A percentile compares a stretch with the other conserved stretches of the same genome.
Evolutionary conservation across 2,888 invertebrate genomes (phyloP).

Genomic region (Smittia aterrima): DNA sequence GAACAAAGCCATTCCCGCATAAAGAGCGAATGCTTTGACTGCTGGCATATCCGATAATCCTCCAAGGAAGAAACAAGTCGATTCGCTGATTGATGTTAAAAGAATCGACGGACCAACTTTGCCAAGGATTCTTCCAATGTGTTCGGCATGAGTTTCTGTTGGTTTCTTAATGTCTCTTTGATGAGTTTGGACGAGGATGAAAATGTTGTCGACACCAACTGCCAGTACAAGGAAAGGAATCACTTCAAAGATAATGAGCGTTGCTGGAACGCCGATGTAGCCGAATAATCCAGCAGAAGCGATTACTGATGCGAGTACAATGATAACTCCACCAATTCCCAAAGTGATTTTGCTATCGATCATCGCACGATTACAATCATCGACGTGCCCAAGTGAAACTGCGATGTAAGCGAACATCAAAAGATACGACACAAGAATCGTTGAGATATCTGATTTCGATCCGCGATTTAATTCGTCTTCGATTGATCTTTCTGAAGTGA

Average conservation of each 20-base stretch:
- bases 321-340: conserved; percentile 78
- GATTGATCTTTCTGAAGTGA: conserved; percentile 78
- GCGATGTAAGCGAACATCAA: conserved; percentile 94
- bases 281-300: conserved; percentile 86
- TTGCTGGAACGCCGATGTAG: conserved; percentile 72
- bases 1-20: conserved; percentile 77
- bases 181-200: conserved; percentile 85
- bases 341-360: conserved; percentile 87
- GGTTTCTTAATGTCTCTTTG: conserved; percentile 48
- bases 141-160: conserved; percentile 55
- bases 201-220: conserved; percentile 96
- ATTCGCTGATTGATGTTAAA: conserved; percentile 80
- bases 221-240: conserved; percentile 94
- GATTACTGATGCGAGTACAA: conserved; percentile 80
- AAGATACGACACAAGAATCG: conserved; percentile 86
- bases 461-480: conserved; percentile 87
- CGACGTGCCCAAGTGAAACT: conserved; percentile 76
- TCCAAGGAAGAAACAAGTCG: conserved; percentile 76
- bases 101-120: conserved; percentile 88
- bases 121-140: conserved; percentile 73
- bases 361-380: conserved; percentile 65
- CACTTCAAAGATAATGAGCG: conserved; percentile 87
- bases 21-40: conserved; percentile 85
- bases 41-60: conserved; percentile 87
- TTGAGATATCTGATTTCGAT: conserved; percentile 86